These are phyloP conservation scores for Sinocyclocheilus anophthalmus DNA, from an alignment of 2,113 vertebrate genomes.

Conservation along the genomic window DNA sequence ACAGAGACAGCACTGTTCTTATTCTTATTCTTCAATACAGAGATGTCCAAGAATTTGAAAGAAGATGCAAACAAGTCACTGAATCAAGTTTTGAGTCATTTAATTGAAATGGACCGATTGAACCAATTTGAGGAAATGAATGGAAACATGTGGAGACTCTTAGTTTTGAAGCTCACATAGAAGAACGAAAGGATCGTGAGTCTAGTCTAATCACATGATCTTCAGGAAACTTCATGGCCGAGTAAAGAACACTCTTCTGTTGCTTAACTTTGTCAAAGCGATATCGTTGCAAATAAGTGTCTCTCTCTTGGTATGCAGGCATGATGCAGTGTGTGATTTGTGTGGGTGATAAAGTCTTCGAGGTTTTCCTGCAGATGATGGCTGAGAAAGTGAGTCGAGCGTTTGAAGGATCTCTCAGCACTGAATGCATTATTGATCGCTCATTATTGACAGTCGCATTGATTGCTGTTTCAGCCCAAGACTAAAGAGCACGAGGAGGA, in stretches of 20 bases:
- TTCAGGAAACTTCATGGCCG: too few relatives aligned
- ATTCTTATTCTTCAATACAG: too few relatives aligned
- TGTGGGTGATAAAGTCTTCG: constrained; percentile 95
- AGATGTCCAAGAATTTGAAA: too few relatives aligned
- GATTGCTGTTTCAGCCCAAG: constrained; percentile 80
- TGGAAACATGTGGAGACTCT: too few relatives aligned
- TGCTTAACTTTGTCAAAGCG: neutral
- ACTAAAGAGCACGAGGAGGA: constrained; percentile 96
- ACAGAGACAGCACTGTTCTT: too few relatives aligned
- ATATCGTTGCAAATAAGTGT: neutral
- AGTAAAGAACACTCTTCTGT: neutral
- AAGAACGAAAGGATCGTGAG: too few relatives aligned
- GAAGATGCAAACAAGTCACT: too few relatives aligned
- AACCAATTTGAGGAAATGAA: too few relatives aligned
- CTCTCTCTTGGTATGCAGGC: constrained; percentile 70
- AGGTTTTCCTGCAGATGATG: constrained; percentile 96
- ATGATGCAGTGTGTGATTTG: constrained; percentile 98
- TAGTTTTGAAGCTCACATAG: too few relatives aligned
- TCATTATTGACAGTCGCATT: neutral
- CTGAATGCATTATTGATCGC: neutral
- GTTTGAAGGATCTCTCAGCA: neutral
- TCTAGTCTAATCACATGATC: too few relatives aligned
- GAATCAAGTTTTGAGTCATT: too few relatives aligned
- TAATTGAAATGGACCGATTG: too few relatives aligned
- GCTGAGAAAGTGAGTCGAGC: constrained; percentile 81